phyloP scores from a whole-genome alignment of 2,888 invertebrate species.

The Ormyrus nitidulus region DNA sequence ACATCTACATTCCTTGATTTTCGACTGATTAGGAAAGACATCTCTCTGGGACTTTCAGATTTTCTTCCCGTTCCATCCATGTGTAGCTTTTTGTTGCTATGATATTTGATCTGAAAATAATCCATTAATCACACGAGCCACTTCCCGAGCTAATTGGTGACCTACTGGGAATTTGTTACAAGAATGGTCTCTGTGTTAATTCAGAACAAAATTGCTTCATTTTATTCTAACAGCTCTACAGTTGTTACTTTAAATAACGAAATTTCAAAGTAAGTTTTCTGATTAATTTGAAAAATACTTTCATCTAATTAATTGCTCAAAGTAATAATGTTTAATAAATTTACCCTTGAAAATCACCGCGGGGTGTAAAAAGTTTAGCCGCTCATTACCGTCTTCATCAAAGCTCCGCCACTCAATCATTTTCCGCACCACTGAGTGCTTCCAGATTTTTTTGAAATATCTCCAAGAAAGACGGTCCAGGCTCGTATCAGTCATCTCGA shows the following conservation, averaged over 20 bases:
- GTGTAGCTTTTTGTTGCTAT: constrained; percentile 25
- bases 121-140: constrained; percentile 34
- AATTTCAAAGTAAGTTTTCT: too few relatives aligned
- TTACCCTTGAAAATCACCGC: too few relatives aligned
- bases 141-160: constrained; percentile 14
- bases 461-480: too few relatives aligned
- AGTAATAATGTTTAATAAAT: neutral
- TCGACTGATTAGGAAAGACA: constrained; percentile 52
- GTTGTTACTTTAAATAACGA: too few relatives aligned
- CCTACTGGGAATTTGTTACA: neutral
- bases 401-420: constrained; percentile 4
- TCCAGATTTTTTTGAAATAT: constrained; percentile 6
- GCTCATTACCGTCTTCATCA: neutral
- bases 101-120: constrained; percentile 34
- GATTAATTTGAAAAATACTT: too few relatives aligned
- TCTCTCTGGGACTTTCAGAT: neutral
- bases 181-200: too few relatives aligned
- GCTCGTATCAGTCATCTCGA: constrained; percentile 20
- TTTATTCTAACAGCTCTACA: too few relatives aligned
- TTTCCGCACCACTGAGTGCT: neutral
- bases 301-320: too few relatives aligned
- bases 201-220: too few relatives aligned
- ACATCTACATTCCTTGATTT: constrained; percentile 62
- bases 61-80: neutral
- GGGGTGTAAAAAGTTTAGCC: neutral